phyloP scores from a whole-genome alignment of 2,888 invertebrate species.

The Drosophila acutilabella region DNA sequence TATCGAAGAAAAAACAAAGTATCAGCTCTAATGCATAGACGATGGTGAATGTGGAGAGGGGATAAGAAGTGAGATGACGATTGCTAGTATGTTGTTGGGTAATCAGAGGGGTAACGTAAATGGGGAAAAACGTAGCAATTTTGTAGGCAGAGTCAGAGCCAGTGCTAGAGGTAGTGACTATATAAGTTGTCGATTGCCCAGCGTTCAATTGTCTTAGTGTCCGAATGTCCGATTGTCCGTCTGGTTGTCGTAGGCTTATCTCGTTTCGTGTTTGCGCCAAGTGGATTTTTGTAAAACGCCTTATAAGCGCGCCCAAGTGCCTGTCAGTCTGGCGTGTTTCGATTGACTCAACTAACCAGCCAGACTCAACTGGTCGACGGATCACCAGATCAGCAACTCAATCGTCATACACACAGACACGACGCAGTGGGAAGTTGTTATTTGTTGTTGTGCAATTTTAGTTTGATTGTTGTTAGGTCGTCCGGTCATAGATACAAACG shows the following conservation, averaged over 20 bases:
- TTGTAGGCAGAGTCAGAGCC: conserved; percentile 41
- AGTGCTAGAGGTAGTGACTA: conserved; percentile 1
- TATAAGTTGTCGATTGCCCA: background rate
- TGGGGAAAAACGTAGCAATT: conserved; percentile 38
- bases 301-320: conserved; percentile 79
- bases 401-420: conserved; percentile 24
- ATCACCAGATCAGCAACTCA: conserved; percentile 17
- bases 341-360: conserved; percentile 76
- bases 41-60: background rate
- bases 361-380: conserved; percentile 17
- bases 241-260: conserved; percentile 71
- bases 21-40: background rate
- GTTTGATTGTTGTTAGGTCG: conserved; percentile 52
- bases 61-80: background rate
- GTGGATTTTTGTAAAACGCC: conserved; percentile 74
- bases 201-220: conserved; percentile 3
- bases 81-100: background rate
- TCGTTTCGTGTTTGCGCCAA: conserved; percentile 74
- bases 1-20: too few species aligned
- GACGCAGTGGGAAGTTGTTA: background rate
- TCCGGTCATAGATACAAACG: conserved; percentile 38
- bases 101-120: background rate
- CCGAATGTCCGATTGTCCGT: conserved; percentile 22
- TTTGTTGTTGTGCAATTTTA: conserved; percentile 61
- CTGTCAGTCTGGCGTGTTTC: conserved; percentile 80